These are phyloP conservation scores for Archivesica marissinica DNA, from an alignment of 1,140 invertebrate species.

Conservation along the genomic window DNA sequence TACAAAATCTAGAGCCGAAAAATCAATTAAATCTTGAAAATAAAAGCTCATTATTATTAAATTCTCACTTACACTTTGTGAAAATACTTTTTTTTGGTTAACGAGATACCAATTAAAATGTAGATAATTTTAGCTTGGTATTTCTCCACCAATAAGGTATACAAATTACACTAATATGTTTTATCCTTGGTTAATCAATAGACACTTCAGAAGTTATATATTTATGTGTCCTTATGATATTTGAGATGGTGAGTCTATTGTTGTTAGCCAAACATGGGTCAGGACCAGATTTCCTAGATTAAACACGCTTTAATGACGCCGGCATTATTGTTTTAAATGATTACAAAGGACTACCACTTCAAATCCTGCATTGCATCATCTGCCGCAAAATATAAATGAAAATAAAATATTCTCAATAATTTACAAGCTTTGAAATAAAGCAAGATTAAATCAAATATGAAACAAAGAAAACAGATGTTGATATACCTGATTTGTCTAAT, in stretches of 20 bases:
- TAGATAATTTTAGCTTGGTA: background rate
- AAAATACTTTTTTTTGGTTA: background rate
- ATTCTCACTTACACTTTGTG: slow-evolving; percentile 2
- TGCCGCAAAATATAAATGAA: background rate
- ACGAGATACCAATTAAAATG: background rate
- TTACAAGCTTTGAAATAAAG: no score
- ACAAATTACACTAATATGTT: background rate
- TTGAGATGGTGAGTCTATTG: no score
- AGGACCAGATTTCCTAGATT: no score
- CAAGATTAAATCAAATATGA: no score
- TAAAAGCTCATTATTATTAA: slow-evolving; percentile 7
- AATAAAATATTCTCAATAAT: no score
- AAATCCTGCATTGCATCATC: no score
- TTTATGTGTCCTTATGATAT: no score
- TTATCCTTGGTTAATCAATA: slow-evolving; percentile 2
- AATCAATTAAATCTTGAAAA: slow-evolving; percentile 33
- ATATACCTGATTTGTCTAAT: background rate
- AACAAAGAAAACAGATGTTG: slow-evolving; percentile 29
- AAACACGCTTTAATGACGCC: no score
- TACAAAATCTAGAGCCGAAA: background rate
- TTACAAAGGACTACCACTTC: no score
- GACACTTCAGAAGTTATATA: no score
- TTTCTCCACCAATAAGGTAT: background rate
- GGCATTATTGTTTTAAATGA: no score
- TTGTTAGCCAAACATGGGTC: no score